Evolutionary conservation across 2,113 vertebrate species (phyloP).

Genomic region (Spea multiplicata): DNA sequence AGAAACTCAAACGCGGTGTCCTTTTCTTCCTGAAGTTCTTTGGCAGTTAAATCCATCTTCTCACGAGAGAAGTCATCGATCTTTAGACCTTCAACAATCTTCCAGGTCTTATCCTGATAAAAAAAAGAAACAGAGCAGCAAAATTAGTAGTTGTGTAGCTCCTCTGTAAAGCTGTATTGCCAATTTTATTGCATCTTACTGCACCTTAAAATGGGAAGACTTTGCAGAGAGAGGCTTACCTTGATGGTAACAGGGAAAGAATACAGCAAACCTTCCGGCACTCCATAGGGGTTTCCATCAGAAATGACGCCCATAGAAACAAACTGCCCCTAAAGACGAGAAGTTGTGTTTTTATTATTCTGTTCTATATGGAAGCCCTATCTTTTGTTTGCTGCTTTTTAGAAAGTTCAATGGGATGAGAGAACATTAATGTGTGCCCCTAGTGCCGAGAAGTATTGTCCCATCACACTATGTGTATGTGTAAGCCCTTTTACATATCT

Average conservation of each 20-base stretch:
- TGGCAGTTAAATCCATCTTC: slow-evolving; percentile 88
- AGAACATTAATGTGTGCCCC: no score
- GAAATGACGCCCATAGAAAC: slow-evolving; percentile 96
- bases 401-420: no score
- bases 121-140: background rate
- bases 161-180: background rate
- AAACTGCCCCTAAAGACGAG: slow-evolving; percentile 81
- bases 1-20: slow-evolving; percentile 89
- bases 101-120: slow-evolving; percentile 84
- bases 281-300: slow-evolving; percentile 81
- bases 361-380: no score
- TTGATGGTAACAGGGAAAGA: slow-evolving; percentile 95
- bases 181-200: background rate
- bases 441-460: no score
- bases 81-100: slow-evolving; percentile 82
- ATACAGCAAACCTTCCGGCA: slow-evolving; percentile 88
- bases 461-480: no score
- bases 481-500: no score
- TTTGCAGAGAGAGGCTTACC: slow-evolving; percentile 60
- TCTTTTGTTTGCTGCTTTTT: no score
- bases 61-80: slow-evolving; percentile 87
- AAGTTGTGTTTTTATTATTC: background rate
- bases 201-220: background rate
- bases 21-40: slow-evolving; percentile 88
- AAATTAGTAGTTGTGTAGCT: no score